Base-by-base conservation (phyloP, 2,113 vertebrate genomes). In the Alosa alosa region DNA sequence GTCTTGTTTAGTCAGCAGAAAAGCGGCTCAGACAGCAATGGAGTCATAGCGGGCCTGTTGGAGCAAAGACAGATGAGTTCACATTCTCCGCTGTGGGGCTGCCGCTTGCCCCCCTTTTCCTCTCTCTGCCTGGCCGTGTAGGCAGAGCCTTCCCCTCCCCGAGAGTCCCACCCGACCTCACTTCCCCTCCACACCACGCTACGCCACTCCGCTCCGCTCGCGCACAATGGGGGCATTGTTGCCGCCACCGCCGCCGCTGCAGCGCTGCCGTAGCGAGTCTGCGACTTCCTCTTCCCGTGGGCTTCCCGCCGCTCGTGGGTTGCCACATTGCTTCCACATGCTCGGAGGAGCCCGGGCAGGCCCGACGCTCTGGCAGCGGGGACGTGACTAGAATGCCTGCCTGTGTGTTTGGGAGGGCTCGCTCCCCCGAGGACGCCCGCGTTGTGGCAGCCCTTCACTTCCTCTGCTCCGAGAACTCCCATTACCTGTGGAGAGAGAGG, bases 1-100 rank as follows among this genome's bases (percentile, higher is more conserved):
- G 90, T 84, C 72, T 78, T 89, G 89, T 89, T 86, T 83, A 86
- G 90, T 94, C 92, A 93, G 92, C 92, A 92, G 68, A 85, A 75
- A 39, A 78, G 45, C 84, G 85, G 87, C 88, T 89, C 89, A 86
- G 87, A n/a, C 85, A 85, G 64, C 9, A 82, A 83, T 85, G 18
- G 85, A 88, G 78, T 89, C 85, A 78, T 22, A 57, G 84, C 78
- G 83, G 25, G 78, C 81, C 81, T 84, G 75, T 39, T 57, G 85
- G 7, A 83, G 20, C 5, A 78, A 84, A 87, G 83, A 84, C 81
- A 86, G 50, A 84, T 84, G 1, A 75, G 60, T 72, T 86, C 39
- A 49, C 86, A 81, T 20, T 83, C 41, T 4, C 72, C 68, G 68
- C 49, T 84, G 17, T 83, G 9, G 10, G 45, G 72, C 36, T n/a